Evolutionary conservation across 2,113 vertebrate genomes (phyloP), one percentile per base, ranked within the genome.

Genomic region (Suncus etruscus): DNA sequence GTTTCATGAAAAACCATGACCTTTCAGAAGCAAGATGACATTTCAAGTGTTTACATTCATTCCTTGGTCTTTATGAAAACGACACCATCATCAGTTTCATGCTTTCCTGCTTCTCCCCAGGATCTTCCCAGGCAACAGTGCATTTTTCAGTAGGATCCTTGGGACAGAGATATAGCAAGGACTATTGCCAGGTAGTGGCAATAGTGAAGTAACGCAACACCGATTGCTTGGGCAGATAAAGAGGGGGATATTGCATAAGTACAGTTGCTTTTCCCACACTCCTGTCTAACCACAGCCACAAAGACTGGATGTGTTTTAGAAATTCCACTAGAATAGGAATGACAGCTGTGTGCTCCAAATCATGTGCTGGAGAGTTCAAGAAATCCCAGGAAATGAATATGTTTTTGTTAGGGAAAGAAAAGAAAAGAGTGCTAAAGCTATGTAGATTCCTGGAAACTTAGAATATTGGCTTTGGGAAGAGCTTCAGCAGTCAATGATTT

Each of bases 381-480:
- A 83, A 94, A 47, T 93, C n/a, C 6, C 45, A 88, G 77, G 32
- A 91, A 94, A 83, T 45, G 29, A 61, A 80, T 79, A 58, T 51
- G 15, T 39, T 83, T 91, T 89, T 91, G 51, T 50, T 86, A 78
- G 92, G 86, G 76, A 65, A 76, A 75, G 92, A 78, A 82, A 94
- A 88, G 76, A 69, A 76, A 75, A 72, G 32, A 72, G 27, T 68
- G 29, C 74, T 80, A 25, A 39, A 75, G 48, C 91, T 73, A 75
- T 14, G 51, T 6, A 85, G 51, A 14, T 77, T 83, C 84, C 79
- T 93, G 78, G 32, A 76, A 91, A 73, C 31, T 84, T 84, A 91
- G 74, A 87, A 50, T 92, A 66, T 74, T 66, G 58, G 75, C 66
- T 93, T 87, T 90, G 66, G 66, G 54, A 73, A 82, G 69, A 83